Percentiles rank a stretch among this genome's conserved stretches.
phyloP scores from a whole-genome alignment of 2,113 vertebrate genomes.

The Himantopus leucocephalus region DNA sequence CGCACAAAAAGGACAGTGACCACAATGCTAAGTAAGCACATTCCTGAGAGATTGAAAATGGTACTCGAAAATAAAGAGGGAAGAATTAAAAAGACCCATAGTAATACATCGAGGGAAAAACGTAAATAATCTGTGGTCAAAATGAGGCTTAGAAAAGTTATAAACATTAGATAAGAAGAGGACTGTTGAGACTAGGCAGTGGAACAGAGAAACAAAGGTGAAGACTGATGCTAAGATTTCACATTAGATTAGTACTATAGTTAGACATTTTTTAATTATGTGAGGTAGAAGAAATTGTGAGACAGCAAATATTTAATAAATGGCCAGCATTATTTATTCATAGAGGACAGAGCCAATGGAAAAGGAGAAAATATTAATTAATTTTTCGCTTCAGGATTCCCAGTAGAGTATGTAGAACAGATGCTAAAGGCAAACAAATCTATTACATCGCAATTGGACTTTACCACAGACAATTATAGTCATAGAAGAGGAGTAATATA shows the following conservation, averaged over 20 bases:
- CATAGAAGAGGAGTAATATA: background rate
- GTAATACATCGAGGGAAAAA: background rate
- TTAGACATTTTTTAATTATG: constrained; percentile 18
- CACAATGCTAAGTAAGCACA: background rate
- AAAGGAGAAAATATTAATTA: constrained; percentile 26
- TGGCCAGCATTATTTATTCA: background rate
- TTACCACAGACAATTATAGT: background rate
- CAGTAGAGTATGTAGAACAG: background rate
- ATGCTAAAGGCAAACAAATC: background rate
- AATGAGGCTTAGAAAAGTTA: background rate
- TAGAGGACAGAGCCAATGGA: background rate
- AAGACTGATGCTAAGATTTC: background rate
- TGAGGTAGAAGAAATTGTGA: background rate
- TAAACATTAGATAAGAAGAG: background rate
- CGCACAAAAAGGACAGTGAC: background rate
- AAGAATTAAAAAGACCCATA: background rate
- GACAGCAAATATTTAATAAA: constrained; percentile 36
- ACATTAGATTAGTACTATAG: background rate
- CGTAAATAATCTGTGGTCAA: background rate
- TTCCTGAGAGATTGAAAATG: background rate
- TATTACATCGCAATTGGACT: background rate
- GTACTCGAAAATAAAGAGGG: background rate
- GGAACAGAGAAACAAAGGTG: background rate
- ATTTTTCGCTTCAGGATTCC: constrained; percentile 23
- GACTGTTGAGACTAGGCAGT: background rate